Base-by-base conservation (phyloP, 2,797 vertebrate genomes). In the Linurgus olivaceus region DNA sequence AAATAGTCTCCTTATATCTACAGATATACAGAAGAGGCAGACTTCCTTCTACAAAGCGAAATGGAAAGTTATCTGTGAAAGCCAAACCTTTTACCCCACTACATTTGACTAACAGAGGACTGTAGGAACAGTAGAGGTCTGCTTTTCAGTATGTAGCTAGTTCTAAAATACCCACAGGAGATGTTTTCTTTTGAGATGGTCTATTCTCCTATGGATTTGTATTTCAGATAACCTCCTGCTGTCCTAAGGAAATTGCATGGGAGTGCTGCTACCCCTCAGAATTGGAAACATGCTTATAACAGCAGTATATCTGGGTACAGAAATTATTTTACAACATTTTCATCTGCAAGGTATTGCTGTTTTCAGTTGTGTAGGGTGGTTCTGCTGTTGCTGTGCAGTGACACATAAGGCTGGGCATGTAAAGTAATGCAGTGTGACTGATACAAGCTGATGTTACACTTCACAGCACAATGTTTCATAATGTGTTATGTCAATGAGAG, bases 361-460 rank as follows among this genome's bases (percentile, higher is more conserved):
- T 91, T 77, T 79, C 35, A 31, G 16, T 61, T 35, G 11, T 7
- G 52, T 24, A 37, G 83, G 48, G 47, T 73, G 31, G 76, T 86
- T 85, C 38, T 66, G 67, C 70, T 91, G 57, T 57, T 86, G 26
- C 63, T 42, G 67, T 67, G 76, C 72, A 76, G 65, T 51, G 66
- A 62, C 88, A 87, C 91, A 65, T 96, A 47, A 95, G 62, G 66
- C 62, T 73, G 59, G 68, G 79, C 92, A 81, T 65, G 61, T 76
- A 90, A 79, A 92, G 77, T 96, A 95, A 96, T 95, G 88, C 86
- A 80, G 61, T 91, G 95, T 96, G 96, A 97, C 93, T 97, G 93
- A 96, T 93, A 94, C 94, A 96, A 96, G 94, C 96, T 96, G 97
- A 97, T 95, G 94, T 94, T 96, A 94, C 94, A 90, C 93, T 96